Percentiles rank a stretch among this genome's conserved stretches.
Conservation (phyloP, 2,113 vertebrate genomes). For the Scopus umbretta region DNA sequence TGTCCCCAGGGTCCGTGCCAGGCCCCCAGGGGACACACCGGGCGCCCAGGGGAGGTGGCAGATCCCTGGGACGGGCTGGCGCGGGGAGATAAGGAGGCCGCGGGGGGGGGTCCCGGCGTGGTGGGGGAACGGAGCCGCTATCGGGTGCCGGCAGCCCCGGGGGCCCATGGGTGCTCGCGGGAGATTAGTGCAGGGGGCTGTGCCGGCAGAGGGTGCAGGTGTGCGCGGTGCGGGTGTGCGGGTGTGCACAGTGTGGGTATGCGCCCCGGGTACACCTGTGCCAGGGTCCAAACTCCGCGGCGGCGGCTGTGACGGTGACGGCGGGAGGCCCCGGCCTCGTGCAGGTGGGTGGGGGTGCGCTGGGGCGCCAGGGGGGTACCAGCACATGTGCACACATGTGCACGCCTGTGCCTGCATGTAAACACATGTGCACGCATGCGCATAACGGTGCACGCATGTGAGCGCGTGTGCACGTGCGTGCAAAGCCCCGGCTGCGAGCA, state of each 20-base stretch:
- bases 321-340: neutral
- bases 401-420: neutral
- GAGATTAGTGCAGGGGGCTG: neutral
- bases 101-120: fast-evolving
- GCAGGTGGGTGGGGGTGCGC: neutral
- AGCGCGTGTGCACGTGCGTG: fast-evolving
- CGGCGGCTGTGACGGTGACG: fast-evolving
- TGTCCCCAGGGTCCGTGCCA: neutral
- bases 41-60: neutral
- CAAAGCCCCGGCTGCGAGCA: fast-evolving
- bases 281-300: neutral
- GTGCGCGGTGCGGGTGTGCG: too few species aligned
- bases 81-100: fast-evolving
- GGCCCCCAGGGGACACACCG: neutral
- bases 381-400: too few species aligned
- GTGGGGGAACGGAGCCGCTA: fast-evolving
- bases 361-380: neutral
- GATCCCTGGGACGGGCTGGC: neutral
- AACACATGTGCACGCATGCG: neutral
- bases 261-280: neutral
- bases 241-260: neutral
- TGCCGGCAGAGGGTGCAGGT: fast-evolving
- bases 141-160: fast-evolving
- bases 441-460: neutral
- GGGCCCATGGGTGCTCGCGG: fast-evolving